Base-by-base conservation (phyloP, 1,140 invertebrate species). In the Phthorimaea operculella region DNA sequence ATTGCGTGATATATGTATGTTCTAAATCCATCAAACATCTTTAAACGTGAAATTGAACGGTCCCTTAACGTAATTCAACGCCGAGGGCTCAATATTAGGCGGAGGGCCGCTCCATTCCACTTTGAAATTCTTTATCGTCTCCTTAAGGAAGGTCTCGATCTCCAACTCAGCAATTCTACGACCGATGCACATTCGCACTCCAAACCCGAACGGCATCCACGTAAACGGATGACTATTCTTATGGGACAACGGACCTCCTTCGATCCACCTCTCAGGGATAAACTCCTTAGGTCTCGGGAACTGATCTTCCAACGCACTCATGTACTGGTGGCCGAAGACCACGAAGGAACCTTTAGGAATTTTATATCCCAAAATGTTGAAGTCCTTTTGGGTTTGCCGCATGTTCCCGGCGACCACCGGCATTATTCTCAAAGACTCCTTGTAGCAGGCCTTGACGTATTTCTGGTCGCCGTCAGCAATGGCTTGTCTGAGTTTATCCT, bases 101-200 rank as follows among this genome's bases (percentile, higher is more conserved):
- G 76, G 72, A 8, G 66, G 69, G 9, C 85, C 85, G 15, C 86
- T 73, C 83, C 87, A 90, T 33, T 87, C 85, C 4, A 89, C 66
- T 16, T 86, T 59, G 60, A 89, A 90, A 58, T 89, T 86, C 45
- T 88, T 77, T 28, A 90, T 77, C 21, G 92, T 74, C 67, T 89
- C 87, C 12, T 88, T 74, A 6, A 92, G 56, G 39, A 89, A 87
- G 16, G 91, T 83, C 70, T 91, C 88, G 52, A 93, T 70, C 71
- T 93, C 91, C 66, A 93, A 84, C 70, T 92, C 89, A 4, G 92
- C 92, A 61, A 94, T 89, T 53, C 93, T 80, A 59, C 89, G 87
- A 83, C 78, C 80, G 58, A 88, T 84, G 59, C 88, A 90, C 50
- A 78, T 86, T 11, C 90, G 72, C 5, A 87, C 84, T n/a, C 90